phyloP scores from a whole-genome alignment of 2,888 invertebrate genomes.

The Lasius platythorax region DNA sequence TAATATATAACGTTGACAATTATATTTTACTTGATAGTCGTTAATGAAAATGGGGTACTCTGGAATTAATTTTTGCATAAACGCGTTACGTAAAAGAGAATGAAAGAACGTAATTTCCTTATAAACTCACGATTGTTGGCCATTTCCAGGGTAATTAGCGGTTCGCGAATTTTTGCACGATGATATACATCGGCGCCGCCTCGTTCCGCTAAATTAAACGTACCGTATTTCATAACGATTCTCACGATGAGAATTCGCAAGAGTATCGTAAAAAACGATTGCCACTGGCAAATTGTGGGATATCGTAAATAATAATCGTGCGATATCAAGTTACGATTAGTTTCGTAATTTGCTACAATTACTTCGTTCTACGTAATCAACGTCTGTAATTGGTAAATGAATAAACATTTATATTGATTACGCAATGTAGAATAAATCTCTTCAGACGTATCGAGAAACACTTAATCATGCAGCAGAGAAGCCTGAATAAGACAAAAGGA shows the following conservation, averaged over 20 bases:
- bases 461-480: neutral
- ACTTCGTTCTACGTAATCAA: neutral
- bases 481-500: neutral
- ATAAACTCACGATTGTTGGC: slow-evolving; percentile 14
- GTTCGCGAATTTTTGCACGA: slow-evolving; percentile 20
- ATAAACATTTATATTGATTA: neutral
- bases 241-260: neutral
- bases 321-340: slow-evolving; percentile 1
- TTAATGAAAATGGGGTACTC: neutral
- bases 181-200: neutral
- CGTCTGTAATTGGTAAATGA: neutral
- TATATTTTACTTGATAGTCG: neutral
- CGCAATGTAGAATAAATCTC: neutral
- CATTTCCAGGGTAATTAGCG: slow-evolving; percentile 11
- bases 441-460: neutral
- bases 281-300: neutral
- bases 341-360: slow-evolving; percentile 18
- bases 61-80: slow-evolving; percentile 14
- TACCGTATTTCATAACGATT: slow-evolving; percentile 8
- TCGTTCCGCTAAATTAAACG: slow-evolving; percentile 23
- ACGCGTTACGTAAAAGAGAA: neutral
- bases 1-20: slow-evolving; percentile 1
- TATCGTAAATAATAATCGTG: slow-evolving; percentile 19
- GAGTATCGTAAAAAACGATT: slow-evolving; percentile 20
- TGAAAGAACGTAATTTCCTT: neutral